phyloP scores from a whole-genome alignment of 2,888 invertebrate species.

The Ophion ventricosus region DNA sequence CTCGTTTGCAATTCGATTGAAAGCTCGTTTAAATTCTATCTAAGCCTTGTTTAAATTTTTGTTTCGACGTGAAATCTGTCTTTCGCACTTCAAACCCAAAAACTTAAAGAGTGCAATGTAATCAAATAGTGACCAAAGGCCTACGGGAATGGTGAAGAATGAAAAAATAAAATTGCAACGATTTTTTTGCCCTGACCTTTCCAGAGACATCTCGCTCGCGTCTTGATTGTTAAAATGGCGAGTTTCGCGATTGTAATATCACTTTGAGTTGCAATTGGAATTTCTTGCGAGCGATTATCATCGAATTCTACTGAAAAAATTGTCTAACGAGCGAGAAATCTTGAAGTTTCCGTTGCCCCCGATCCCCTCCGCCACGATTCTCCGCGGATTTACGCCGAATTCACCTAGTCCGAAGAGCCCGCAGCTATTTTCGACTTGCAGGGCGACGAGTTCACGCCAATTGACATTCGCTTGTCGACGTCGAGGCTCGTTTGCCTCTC shows the following conservation, averaged over 20 bases:
- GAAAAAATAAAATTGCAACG: not conserved
- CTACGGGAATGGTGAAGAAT: not conserved
- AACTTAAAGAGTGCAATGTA: not conserved
- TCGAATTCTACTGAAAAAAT: not conserved
- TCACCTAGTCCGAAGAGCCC: slow-evolving; percentile 33
- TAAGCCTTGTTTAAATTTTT: not conserved
- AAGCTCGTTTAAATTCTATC: too few species aligned
- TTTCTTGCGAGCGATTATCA: not conserved
- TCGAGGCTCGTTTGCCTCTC: slow-evolving; percentile 49
- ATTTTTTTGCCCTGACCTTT: not conserved
- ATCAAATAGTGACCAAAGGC: not conserved
- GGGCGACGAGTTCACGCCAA: slow-evolving; percentile 49
- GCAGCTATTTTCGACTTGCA: slow-evolving; percentile 67
- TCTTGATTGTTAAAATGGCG: too few species aligned
- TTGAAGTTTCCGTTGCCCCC: not conserved
- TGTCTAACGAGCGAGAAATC: not conserved
- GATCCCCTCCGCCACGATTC: too few species aligned
- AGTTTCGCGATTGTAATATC: not conserved
- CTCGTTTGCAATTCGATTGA: too few species aligned
- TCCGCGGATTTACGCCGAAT: not conserved
- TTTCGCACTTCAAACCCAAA: not conserved
- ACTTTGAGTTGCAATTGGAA: not conserved
- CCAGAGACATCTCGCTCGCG: too few species aligned
- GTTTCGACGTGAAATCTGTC: not conserved
- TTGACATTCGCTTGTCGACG: slow-evolving; percentile 50